Evolutionary conservation across 2,113 vertebrate species (phyloP), one percentile per base, ranked within the genome.

Genomic region (Clarias magur): DNA sequence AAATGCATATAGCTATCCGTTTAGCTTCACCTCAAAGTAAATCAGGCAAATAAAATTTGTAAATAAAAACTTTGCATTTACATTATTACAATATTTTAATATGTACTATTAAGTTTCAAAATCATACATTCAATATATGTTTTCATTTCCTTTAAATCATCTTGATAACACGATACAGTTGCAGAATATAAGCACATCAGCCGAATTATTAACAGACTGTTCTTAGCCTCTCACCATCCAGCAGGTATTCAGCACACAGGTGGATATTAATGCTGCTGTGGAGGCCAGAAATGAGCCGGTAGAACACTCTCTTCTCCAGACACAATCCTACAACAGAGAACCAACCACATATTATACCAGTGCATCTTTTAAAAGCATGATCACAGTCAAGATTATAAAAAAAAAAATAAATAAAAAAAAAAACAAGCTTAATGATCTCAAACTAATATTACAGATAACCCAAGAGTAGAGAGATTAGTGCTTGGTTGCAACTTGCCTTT

Each of bases 221-320:
- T 57, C 12, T 57, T 38, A 42, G 1, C 42, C 10, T 59, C 90
- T 90, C 96, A 99, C 98, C 98, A 91, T 98, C 97, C 88, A 97
- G 94, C 91, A 99, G 97, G 90, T 97, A 96, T 90, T 97, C 94
- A 23, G 97, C 97, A 85, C 96, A 97, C 17, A 99, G 95, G 92
- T 99, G 98, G 92, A 99, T 95, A 91, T 99, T 99, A 94, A 99
- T 99, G 94, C 98, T 99, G 93, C 96, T 97, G 90, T 99, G 98
- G 88, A 99, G 97, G 90, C 98, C 98, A 0, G 98, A 99, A 93
- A 99, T 99, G 38, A 99, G 96, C 38, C 97, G 93, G 91, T 99
- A 99, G 93, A 99, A 99, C 19, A 99, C 98, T 92, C 98, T 95
- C 89, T 99, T 99, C 93, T 99, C 98, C 90, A 99, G 94, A 94